Conservation (phyloP, 2,888 invertebrate genomes). For the Scaptomyza polygonia region DNA sequence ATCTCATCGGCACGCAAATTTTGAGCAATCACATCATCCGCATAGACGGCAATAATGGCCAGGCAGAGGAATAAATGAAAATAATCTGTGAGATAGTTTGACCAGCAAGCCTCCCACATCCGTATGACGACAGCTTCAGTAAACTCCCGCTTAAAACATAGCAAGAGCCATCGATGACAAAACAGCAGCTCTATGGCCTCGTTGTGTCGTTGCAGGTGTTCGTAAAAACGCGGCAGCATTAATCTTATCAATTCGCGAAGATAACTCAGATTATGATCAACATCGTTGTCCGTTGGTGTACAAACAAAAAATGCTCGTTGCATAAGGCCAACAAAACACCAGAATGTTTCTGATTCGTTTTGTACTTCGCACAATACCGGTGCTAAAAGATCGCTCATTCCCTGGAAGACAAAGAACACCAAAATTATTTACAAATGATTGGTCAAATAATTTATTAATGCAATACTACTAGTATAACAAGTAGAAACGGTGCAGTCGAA, state of each 20-base stretch:
- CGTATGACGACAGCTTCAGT: conserved; percentile 93
- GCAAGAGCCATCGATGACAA: conserved; percentile 96
- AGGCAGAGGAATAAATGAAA: conserved; percentile 97
- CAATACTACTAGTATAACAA: background rate
- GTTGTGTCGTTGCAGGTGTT: conserved; percentile 91
- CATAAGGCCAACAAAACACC: conserved; percentile 99
- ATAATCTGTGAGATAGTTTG: conserved; percentile 97
- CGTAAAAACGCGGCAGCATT: conserved; percentile 95
- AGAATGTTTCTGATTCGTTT: conserved; percentile 97
- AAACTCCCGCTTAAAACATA: conserved; percentile 97
- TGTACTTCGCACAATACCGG: conserved; percentile 96
- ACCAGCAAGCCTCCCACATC: conserved; percentile 99
- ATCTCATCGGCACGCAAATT: conserved; percentile 96
- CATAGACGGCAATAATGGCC: conserved; percentile 96
- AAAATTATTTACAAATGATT: conserved; percentile 71
- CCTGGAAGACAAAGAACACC: conserved; percentile 88
- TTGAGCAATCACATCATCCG: conserved; percentile 96
- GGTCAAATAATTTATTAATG: background rate
- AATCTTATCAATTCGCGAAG: conserved; percentile 93
- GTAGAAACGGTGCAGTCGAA: no score
- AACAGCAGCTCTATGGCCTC: conserved; percentile 96
- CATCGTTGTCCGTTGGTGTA: conserved; percentile 96
- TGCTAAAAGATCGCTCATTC: conserved; percentile 98
- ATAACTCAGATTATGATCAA: conserved; percentile 95
- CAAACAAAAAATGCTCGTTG: conserved; percentile 97